phyloP scores from a whole-genome alignment of 1,140 invertebrate genomes.

The Watersipora subatra region DNA sequence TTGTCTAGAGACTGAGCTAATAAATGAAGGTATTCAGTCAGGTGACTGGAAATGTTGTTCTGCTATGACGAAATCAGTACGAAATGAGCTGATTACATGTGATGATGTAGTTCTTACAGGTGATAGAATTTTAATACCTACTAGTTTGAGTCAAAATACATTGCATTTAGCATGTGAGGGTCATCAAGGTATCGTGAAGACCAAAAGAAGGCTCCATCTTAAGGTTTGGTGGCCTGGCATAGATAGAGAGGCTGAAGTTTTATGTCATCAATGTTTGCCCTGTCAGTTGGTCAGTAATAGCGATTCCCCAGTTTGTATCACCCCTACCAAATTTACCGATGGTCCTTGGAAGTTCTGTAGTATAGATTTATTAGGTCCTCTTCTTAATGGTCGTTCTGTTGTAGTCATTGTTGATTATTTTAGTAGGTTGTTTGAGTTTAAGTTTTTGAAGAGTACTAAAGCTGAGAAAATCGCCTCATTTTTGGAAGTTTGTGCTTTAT shows the following conservation, averaged over 20 bases:
- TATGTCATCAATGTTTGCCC: neutral
- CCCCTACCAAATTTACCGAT: neutral
- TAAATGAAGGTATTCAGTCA: constrained; percentile 4
- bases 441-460: neutral
- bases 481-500: neutral
- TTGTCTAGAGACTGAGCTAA: constrained; percentile 6
- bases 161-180: neutral
- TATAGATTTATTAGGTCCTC: neutral
- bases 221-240: constrained; percentile 19
- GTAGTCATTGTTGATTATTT: neutral
- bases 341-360: neutral
- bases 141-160: neutral
- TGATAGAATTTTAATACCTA: neutral
- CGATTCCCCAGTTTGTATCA: neutral
- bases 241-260: constrained; percentile 9
- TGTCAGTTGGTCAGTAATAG: neutral
- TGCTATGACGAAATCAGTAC: neutral
- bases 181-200: constrained; percentile 12
- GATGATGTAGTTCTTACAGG: neutral
- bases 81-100: neutral
- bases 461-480: neutral
- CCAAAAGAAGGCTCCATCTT: constrained; percentile 10
- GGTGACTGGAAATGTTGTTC: neutral
- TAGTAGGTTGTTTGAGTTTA: neutral
- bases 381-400: neutral